Evolutionary conservation across 2,888 invertebrate genomes (phyloP).

Genomic region (Amphipyra berbera): DNA sequence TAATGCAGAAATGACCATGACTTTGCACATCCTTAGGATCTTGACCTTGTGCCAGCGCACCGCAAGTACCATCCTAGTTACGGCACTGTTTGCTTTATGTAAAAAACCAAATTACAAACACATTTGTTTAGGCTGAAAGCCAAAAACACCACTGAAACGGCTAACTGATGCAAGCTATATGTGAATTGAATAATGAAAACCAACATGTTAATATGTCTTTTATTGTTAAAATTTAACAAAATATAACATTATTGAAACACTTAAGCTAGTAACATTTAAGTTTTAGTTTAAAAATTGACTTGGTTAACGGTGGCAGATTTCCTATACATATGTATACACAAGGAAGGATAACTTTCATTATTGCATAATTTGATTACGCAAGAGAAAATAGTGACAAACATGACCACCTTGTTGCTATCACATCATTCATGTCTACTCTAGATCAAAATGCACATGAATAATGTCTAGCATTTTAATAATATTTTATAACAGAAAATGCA

Average conservation of each 20-base stretch:
- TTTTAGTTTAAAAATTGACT: slow-evolving; percentile 67
- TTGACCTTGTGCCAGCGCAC: no score
- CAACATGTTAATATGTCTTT: slow-evolving; percentile 80
- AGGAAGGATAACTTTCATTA: slow-evolving; percentile 70
- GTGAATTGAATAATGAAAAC: slow-evolving; percentile 19
- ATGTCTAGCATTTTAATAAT: slow-evolving; percentile 69
- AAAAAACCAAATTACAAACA: no score
- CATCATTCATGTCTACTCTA: slow-evolving; percentile 75
- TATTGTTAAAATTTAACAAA: slow-evolving; percentile 88
- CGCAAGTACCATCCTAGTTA: no score
- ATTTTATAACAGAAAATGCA: slow-evolving; percentile 69
- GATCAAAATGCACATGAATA: slow-evolving; percentile 71
- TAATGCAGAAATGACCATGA: no score
- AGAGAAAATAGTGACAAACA: slow-evolving; percentile 72
- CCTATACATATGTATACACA: slow-evolving; percentile 53
- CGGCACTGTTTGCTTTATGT: no score
- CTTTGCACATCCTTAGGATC: no score
- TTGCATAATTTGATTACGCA: slow-evolving; percentile 81
- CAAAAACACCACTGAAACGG: no score
- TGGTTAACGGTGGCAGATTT: slow-evolving; percentile 75
- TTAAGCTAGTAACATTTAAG: slow-evolving; percentile 78
- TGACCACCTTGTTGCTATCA: slow-evolving; percentile 71
- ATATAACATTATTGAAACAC: slow-evolving; percentile 84
- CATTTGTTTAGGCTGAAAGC: no score
- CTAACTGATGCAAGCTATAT: no score